phyloP scores from a whole-genome alignment of 35 echinoderm and acorn worm species.

The Lytechinus pictus region DNA sequence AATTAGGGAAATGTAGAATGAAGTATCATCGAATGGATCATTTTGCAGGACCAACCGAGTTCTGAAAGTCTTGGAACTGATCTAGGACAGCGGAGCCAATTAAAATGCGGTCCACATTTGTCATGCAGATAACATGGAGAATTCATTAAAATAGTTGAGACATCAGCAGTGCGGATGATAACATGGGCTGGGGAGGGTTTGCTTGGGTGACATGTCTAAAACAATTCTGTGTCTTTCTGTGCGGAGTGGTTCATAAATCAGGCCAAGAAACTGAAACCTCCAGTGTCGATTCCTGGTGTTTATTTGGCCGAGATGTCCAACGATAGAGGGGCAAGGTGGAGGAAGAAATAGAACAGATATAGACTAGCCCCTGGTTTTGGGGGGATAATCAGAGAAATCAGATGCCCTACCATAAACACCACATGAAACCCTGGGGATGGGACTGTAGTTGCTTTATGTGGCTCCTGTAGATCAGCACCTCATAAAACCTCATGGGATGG shows the following conservation, averaged over 20 bases:
- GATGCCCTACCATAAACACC: conserved; percentile 41
- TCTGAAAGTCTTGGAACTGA: not conserved
- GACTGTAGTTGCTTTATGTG: not conserved
- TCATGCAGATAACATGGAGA: not conserved
- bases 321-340: conserved; percentile 2
- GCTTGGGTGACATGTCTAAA: not conserved
- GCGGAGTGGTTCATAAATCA: conserved; percentile 10
- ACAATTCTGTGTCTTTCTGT: conserved; percentile 12
- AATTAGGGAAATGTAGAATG: conserved; percentile 6
- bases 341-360: not conserved
- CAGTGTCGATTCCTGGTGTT: not conserved
- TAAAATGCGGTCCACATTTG: conserved; percentile 9
- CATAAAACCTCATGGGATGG: not conserved
- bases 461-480: not conserved
- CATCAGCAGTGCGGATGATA: not conserved
- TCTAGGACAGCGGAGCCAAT: not conserved
- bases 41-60: not conserved
- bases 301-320: conserved; percentile 9
- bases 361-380: not conserved
- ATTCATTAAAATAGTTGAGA: not conserved
- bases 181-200: not conserved
- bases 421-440: conserved; percentile 26
- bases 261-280: not conserved
- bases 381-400: conserved; percentile 31
- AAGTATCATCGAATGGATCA: not conserved